Conservation (phyloP, 2,797 vertebrate species). For the Falco rusticolus region DNA sequence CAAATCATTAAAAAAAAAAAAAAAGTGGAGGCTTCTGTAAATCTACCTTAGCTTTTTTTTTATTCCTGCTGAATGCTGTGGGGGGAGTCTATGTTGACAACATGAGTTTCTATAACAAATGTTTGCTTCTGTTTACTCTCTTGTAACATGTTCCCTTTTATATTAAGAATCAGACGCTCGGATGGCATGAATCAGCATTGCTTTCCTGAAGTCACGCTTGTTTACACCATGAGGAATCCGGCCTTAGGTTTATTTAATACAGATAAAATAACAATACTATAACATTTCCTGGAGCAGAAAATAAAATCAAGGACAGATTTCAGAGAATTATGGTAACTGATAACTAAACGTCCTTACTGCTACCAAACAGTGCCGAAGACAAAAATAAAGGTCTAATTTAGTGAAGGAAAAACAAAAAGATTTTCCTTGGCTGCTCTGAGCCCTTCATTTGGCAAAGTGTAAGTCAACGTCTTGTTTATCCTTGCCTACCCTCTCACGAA, state of each 20-base stretch:
- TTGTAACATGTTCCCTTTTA: neutral
- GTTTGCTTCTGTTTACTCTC: slow-evolving; percentile 21
- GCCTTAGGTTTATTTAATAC: slow-evolving; percentile 1
- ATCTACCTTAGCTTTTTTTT: slow-evolving; percentile 43
- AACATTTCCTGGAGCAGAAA: slow-evolving; percentile 16
- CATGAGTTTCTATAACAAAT: slow-evolving; percentile 5
- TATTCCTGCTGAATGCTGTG: neutral
- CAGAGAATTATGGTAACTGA: neutral
- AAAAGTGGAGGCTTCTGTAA: slow-evolving; percentile 65
- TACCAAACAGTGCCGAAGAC: neutral
- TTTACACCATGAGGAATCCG: slow-evolving; percentile 5
- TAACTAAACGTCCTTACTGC: neutral
- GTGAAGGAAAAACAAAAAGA: neutral
- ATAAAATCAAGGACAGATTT: slow-evolving; percentile 36
- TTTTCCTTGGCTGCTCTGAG: neutral
- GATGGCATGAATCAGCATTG: neutral
- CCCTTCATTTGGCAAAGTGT: neutral
- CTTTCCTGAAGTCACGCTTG: slow-evolving; percentile 3
- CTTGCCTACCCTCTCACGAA: neutral
- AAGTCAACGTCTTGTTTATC: neutral
- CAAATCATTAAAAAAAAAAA: slow-evolving; percentile 72
- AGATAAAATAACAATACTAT: slow-evolving; percentile 27
- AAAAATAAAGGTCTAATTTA: neutral
- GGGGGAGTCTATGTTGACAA: neutral
- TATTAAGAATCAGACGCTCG: neutral